Conservation (phyloP, 2,797 vertebrate species). For the Tragopan temminckii region DNA sequence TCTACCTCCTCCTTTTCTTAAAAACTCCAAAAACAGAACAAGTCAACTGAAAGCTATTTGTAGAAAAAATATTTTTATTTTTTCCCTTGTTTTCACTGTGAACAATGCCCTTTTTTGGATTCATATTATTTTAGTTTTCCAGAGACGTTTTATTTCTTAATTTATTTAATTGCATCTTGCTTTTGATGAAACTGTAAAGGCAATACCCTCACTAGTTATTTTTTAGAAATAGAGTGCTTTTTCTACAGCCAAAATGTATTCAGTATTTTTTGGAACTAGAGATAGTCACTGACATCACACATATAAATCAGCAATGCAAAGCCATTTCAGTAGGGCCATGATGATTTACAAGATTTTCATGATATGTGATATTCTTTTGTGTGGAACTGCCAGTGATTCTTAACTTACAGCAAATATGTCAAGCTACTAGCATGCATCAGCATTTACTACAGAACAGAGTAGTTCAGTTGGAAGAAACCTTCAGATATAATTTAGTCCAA, state of each 20-base stretch:
- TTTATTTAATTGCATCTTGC: background rate
- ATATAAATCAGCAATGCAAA: background rate
- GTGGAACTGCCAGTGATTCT: background rate
- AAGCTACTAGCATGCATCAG: background rate
- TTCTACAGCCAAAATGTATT: background rate
- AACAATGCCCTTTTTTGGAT: fast-evolving
- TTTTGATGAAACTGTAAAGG: background rate
- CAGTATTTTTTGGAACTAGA: background rate
- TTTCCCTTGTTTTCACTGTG: background rate
- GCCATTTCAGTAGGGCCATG: background rate
- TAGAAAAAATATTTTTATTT: background rate
- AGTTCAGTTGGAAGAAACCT: background rate
- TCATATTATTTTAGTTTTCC: background rate
- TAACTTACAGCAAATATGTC: slow-evolving; percentile 9
- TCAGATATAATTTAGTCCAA: background rate
- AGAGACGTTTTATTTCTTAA: background rate
- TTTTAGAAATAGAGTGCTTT: background rate
- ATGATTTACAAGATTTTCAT: background rate
- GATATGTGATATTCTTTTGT: background rate
- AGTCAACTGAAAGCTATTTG: background rate
- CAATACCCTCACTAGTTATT: background rate
- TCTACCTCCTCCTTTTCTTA: background rate
- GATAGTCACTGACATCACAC: background rate
- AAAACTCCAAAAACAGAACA: background rate
- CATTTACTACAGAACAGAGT: background rate